Percentiles rank a stretch among this genome's conserved stretches.
Conservation (phyloP, 2,113 vertebrate species). For the Odontesthes bonariensis region DNA sequence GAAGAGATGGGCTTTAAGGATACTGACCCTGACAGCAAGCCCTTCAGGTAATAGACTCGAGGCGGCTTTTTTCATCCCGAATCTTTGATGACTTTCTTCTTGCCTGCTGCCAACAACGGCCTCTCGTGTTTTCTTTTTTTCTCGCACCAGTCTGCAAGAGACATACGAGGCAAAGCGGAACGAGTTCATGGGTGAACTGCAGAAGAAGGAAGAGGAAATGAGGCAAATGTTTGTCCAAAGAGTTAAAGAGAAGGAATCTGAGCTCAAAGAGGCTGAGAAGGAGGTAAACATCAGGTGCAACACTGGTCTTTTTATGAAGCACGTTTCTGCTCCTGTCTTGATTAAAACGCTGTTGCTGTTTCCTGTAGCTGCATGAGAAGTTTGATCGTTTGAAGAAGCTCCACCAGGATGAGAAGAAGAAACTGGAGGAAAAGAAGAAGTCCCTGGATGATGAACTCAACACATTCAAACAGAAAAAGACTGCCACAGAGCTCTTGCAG, state of each 20-base stretch:
- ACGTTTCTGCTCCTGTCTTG: background rate
- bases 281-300: conserved; percentile 82
- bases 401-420: conserved; percentile 98
- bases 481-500: conserved; percentile 93
- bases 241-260: conserved; percentile 97
- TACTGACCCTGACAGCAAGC: conserved; percentile 97
- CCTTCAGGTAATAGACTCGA: conserved; percentile 88
- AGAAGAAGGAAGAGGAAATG: conserved; percentile 99
- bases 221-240: conserved; percentile 99
- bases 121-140: background rate
- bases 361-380: conserved; percentile 92
- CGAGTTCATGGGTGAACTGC: conserved; percentile 96
- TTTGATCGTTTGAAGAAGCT: conserved; percentile 98
- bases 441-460: conserved; percentile 94
- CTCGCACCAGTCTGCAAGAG: conserved; percentile 90
- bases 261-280: conserved; percentile 98
- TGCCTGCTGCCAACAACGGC: background rate
- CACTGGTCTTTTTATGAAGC: background rate
- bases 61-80: background rate
- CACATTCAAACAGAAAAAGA: conserved; percentile 97
- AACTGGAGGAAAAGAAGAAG: conserved; percentile 97
- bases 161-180: conserved; percentile 98
- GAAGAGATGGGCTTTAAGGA: conserved; percentile 99
- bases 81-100: background rate
- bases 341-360: background rate